These are phyloP conservation scores for Oryzias woworae DNA, from an alignment of 2,113 vertebrate species.

Conservation along the genomic window DNA sequence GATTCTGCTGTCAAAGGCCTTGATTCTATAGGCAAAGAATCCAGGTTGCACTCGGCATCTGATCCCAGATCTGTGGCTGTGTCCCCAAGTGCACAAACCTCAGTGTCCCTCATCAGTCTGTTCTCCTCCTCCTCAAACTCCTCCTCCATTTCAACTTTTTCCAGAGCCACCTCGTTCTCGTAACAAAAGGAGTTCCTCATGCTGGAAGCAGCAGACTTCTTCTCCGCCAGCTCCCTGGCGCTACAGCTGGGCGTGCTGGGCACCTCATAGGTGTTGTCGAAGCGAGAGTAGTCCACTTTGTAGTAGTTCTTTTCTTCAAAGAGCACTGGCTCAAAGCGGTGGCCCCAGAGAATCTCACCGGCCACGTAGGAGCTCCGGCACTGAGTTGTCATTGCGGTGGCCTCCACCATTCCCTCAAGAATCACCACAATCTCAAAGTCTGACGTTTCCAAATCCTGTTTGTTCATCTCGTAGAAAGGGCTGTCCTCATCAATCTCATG, in stretches of 20 bases:
- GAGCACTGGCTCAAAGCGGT: constrained; percentile 94
- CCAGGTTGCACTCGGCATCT: constrained; percentile 83
- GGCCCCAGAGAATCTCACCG: constrained; percentile 93
- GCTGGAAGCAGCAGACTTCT: constrained; percentile 84
- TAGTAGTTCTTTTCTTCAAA: constrained; percentile 96
- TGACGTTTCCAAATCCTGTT: constrained; percentile 88
- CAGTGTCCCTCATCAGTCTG: constrained; percentile 42
- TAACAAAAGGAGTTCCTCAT: constrained; percentile 94
- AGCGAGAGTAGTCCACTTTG: constrained; percentile 95
- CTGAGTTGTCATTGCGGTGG: constrained; percentile 96
- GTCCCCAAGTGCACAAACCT: constrained; percentile 75
- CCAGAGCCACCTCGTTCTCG: constrained; percentile 96
- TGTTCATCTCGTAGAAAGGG: constrained; percentile 91
- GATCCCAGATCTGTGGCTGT: constrained; percentile 81
- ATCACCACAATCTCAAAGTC: constrained; percentile 98
- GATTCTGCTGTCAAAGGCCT: constrained; percentile 88
- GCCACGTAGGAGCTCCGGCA: constrained; percentile 96
- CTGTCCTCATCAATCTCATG: constrained; percentile 96
- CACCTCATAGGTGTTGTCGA: constrained; percentile 94
- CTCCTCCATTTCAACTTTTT: constrained; percentile 89
- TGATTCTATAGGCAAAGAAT: constrained; percentile 85
- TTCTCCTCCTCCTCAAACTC: constrained; percentile 70
- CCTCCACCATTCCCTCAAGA: constrained; percentile 96
- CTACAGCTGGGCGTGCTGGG: constrained; percentile 92
- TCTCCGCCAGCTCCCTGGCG: constrained; percentile 92